Evolutionary conservation across 1,140 invertebrate species (phyloP).

Genomic region (Metaphire vulgaris): DNA sequence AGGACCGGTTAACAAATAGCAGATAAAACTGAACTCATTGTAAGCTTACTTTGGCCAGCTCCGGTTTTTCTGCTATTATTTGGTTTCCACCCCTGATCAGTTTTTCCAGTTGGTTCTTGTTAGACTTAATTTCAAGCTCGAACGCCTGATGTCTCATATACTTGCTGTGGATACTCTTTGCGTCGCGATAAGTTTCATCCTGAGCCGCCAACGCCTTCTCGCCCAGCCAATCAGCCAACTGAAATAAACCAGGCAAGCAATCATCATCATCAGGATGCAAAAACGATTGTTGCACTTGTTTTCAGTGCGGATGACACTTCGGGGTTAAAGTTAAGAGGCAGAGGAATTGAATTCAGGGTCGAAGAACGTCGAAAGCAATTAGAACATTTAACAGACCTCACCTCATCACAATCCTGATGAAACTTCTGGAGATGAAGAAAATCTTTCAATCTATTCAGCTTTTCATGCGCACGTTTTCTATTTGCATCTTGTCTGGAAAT

Average conservation of each 20-base stretch:
- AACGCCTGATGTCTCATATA: constrained; percentile 99
- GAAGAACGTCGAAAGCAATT: too few species aligned
- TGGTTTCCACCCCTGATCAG: constrained; percentile 62
- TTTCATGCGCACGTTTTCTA: constrained; percentile 77
- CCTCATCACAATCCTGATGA: constrained; percentile 96
- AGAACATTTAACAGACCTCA: constrained; percentile 57
- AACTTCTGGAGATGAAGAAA: constrained; percentile 91
- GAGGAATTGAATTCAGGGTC: too few species aligned
- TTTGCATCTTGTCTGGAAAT: constrained; percentile 67
- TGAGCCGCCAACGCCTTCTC: constrained; percentile 98
- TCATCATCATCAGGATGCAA: too few species aligned
- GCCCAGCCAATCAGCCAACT: constrained; percentile 85
- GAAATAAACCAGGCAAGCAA: too few species aligned
- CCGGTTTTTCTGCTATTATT: constrained; percentile 22
- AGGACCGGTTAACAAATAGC: too few species aligned
- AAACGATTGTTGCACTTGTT: too few species aligned
- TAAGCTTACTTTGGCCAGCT: constrained; percentile 21
- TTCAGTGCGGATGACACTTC: too few species aligned
- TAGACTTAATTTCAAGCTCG: constrained; percentile 95
- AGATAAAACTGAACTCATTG: too few species aligned
- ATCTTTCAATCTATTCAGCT: constrained; percentile 89
- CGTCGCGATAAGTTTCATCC: constrained; percentile 94
- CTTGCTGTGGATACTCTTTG: constrained; percentile 98
- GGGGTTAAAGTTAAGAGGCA: too few species aligned
- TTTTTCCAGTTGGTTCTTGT: constrained; percentile 88